Percentiles rank a stretch among this genome's conserved stretches.
These are phyloP conservation scores for Drosophila sucinea DNA, from an alignment of 1,140 invertebrate genomes.

Conservation along the genomic window DNA sequence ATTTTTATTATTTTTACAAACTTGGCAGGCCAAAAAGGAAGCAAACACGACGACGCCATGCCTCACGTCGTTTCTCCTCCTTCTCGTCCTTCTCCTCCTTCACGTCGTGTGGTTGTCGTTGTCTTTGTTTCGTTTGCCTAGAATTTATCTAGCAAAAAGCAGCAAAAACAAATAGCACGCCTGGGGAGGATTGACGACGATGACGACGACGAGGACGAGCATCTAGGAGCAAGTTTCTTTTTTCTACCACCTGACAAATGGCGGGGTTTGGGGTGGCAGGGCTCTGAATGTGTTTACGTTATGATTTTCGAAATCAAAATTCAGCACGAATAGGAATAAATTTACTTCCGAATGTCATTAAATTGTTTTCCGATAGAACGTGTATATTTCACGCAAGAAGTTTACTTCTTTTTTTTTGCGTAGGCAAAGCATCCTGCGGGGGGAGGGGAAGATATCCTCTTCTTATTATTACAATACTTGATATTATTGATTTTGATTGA, in stretches of 20 bases:
- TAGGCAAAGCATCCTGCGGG: slow-evolving; percentile 20
- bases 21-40: slow-evolving; percentile 41
- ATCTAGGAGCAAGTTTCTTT: slow-evolving; percentile 19
- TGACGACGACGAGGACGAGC: background rate
- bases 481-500: slow-evolving; percentile 82
- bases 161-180: slow-evolving; percentile 71
- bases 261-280: slow-evolving; percentile 12
- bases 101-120: slow-evolving; percentile 16
- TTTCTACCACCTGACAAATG: slow-evolving; percentile 2
- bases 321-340: slow-evolving; percentile 82
- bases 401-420: slow-evolving; percentile 26
- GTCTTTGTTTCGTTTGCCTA: slow-evolving; percentile 65
- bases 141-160: slow-evolving; percentile 70
- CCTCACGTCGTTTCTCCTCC: slow-evolving; percentile 23
- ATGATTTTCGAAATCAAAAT: slow-evolving; percentile 83
- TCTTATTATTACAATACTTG: slow-evolving; percentile 79
- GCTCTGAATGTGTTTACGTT: slow-evolving; percentile 77
- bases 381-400: slow-evolving; percentile 78
- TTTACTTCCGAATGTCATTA: slow-evolving; percentile 83
- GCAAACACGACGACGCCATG: slow-evolving; percentile 16
- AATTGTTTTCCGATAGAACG: slow-evolving; percentile 83
- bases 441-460: slow-evolving; percentile 42
- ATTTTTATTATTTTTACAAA: slow-evolving; percentile 83
- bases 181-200: slow-evolving; percentile 61
- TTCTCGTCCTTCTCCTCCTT: background rate